Evolutionary conservation across 2,888 invertebrate species (phyloP), one percentile per base, ranked within the genome.

Genomic region (Agonopterix subpropinquella): DNA sequence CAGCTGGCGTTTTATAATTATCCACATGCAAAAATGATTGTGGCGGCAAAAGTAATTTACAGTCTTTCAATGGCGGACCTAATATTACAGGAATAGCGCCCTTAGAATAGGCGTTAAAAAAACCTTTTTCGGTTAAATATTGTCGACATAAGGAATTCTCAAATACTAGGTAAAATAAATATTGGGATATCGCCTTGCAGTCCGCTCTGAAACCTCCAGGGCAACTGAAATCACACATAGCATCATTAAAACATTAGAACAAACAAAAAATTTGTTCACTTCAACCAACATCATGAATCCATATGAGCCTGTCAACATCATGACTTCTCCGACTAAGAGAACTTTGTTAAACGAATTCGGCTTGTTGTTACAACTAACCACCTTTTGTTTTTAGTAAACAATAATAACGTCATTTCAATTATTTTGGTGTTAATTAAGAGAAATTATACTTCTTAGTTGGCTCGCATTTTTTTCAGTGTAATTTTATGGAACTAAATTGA

Each of bases 111-210:
- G 91, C 92, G 57, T 93, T 89, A 85, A 92, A 91, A 76, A 91
- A 94, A 0, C 90, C 66, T 67, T 94, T 94, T 64, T 94, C 94
- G 0, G 93, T 93, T 44, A 94, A 72, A 60, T 94, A 94, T 64
- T 93, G 91, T 5, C 82, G 80, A 63, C 94, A 94, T 58, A 91
- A 89, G 0, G 92, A 90, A 64, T 93, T 94, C 71, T 94, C 94
- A 55, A 94, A 91, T 0, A 92, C 90, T 42, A 94, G 70, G 61
- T 93, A 93, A 68, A 94, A 94, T 58, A 92, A 81, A 69, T 93
- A 94, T 8, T 85, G 61, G 0, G 83, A 72, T 43, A 93, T 71
- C 5, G 72, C 56, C 2, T 80, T 70, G 57, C 94, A 94, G 65
- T 93, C 92, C 1, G 72, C 63, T 56, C 56, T 75, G 56, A 91